A percentile compares a stretch with the other conserved stretches of the same genome.
phyloP scores from a whole-genome alignment of 2,888 invertebrate genomes.

The Cryptocephalus moraei region DNA sequence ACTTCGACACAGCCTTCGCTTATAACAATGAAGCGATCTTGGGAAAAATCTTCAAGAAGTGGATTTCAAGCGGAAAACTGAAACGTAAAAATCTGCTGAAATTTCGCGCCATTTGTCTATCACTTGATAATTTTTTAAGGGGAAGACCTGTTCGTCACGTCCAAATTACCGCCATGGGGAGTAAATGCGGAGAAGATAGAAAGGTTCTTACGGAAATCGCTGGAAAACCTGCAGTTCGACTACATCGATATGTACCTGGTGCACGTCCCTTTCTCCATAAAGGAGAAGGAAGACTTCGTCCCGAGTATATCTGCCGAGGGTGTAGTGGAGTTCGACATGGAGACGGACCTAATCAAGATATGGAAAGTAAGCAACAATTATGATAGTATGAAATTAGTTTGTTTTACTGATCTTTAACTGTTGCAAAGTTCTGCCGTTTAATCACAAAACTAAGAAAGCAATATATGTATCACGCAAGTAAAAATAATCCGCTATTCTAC shows the following conservation, averaged over 20 bases:
- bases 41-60: slow-evolving; percentile 57
- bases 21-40: slow-evolving; percentile 66
- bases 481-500: no score
- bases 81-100: slow-evolving; percentile 43
- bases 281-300: background rate
- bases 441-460: no score
- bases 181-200: slow-evolving; percentile 13
- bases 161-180: slow-evolving; percentile 62
- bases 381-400: no score
- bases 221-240: slow-evolving; percentile 18
- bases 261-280: slow-evolving; percentile 17
- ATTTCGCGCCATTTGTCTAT: slow-evolving; percentile 22
- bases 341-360: slow-evolving; percentile 15
- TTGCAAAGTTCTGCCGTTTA: no score
- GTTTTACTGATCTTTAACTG: no score
- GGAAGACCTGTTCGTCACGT: slow-evolving; percentile 70
- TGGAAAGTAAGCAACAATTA: slow-evolving; percentile 16
- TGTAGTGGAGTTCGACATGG: background rate
- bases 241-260: slow-evolving; percentile 24
- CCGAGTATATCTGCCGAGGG: slow-evolving; percentile 24
- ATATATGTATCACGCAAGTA: no score
- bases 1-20: slow-evolving; percentile 66
- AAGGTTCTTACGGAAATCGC: slow-evolving; percentile 16
- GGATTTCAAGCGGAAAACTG: slow-evolving; percentile 54
- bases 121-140: background rate